phyloP scores from a whole-genome alignment of 2,113 vertebrate species.

The Nannobrachium achirus region DNA sequence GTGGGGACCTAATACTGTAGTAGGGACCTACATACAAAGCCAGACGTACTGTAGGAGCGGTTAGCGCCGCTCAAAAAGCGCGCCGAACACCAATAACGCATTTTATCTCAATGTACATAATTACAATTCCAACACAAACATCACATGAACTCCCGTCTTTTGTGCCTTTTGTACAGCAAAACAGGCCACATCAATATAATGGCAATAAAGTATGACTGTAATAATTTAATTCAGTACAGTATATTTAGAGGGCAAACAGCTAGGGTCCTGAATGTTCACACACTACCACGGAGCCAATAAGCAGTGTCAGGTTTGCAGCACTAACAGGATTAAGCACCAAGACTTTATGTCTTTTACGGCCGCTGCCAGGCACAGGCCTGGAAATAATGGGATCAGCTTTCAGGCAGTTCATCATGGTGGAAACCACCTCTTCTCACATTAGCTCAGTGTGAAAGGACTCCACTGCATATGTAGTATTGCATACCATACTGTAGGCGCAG shows the following conservation, averaged over 20 bases:
- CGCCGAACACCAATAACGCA: too few relatives aligned
- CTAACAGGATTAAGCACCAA: conserved; percentile 83
- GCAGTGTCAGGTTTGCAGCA: conserved; percentile 75
- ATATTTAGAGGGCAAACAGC: conserved; percentile 75
- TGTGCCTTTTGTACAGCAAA: conserved; percentile 28
- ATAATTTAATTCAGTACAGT: conserved; percentile 68
- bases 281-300: conserved; percentile 71
- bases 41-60: too few relatives aligned
- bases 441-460: conserved; percentile 50
- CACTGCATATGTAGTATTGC: conserved; percentile 26
- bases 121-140: not conserved
- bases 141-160: conserved; percentile 13
- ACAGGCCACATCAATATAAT: conserved; percentile 28
- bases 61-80: too few relatives aligned
- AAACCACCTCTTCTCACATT: conserved; percentile 72
- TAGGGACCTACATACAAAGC: too few relatives aligned
- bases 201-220: conserved; percentile 42
- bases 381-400: conserved; percentile 80
- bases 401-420: conserved; percentile 77
- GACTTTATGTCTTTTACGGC: conserved; percentile 82
- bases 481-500: not conserved
- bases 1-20: too few relatives aligned
- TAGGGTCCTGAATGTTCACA: conserved; percentile 73
- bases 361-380: conserved; percentile 74
- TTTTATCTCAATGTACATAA: not conserved